Percentiles rank a stretch among this genome's conserved stretches.
phyloP scores from a whole-genome alignment of 2,113 vertebrate species.

The Saimiri boliviensis region DNA sequence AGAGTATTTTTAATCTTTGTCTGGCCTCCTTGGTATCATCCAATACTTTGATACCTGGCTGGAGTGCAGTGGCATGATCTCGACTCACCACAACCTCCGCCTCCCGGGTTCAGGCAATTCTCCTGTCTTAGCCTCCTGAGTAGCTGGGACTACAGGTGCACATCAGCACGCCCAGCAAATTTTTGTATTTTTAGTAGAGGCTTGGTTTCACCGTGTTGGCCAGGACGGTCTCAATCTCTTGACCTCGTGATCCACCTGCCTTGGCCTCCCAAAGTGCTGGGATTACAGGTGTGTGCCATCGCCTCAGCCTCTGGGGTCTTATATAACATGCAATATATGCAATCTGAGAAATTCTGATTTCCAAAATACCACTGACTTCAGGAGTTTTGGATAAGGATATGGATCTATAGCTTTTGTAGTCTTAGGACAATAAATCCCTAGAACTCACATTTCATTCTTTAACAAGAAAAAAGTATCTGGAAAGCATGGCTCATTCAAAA shows the following conservation, averaged over 20 bases:
- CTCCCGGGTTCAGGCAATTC: too few relatives aligned
- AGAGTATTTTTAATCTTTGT: neutral
- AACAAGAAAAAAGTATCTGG: neutral
- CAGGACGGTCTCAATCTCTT: too few relatives aligned
- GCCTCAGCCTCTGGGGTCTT: neutral
- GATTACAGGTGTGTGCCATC: too few relatives aligned
- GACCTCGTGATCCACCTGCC: too few relatives aligned
- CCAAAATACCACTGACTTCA: neutral
- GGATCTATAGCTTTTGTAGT: neutral
- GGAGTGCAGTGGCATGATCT: too few relatives aligned
- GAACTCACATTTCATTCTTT: neutral
- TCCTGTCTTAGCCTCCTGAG: too few relatives aligned
- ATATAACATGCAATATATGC: neutral
- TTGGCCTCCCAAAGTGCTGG: too few relatives aligned
- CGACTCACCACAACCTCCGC: too few relatives aligned
- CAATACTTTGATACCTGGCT: neutral
- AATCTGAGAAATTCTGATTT: neutral
- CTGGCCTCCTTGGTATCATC: neutral
- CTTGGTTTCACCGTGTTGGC: too few relatives aligned
- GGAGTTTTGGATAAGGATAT: neutral
- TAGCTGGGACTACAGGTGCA: too few relatives aligned
- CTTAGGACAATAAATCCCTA: neutral
- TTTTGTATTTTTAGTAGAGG: too few relatives aligned
- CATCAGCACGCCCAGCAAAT: too few relatives aligned
- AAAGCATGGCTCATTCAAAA: constrained; percentile 17